Base-by-base conservation (phyloP, 2,888 invertebrate genomes). In the Malacosoma neustria region DNA sequence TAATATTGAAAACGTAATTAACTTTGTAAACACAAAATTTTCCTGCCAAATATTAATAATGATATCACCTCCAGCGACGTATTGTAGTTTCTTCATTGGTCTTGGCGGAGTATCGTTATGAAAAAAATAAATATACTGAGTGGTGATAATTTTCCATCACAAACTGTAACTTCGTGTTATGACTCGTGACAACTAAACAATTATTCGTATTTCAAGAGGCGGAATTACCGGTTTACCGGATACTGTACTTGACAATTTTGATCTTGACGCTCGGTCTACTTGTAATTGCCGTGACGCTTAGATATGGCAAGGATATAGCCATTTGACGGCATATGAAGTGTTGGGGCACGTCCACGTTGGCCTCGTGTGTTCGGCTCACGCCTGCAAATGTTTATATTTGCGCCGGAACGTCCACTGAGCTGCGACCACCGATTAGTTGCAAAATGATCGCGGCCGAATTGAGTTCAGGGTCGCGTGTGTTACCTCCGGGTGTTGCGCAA, bases 311-410 rank as follows among this genome's bases (percentile, higher is more conserved):
- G 54, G 57, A 60, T 57, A 50, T 50, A 54, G 53, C 53, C 51
- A 55, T 49, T 48, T 48, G 46, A 50, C 51, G 48, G 58, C 49
- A 32, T 62, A 59, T 57, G 58, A 56, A 67, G 61, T 63, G 63
- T 60, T 60, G 62, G 58, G 57, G 61, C 81, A 81, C 82, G 84
- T 80, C 62, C 74, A 54, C 54, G 35, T 42, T 71, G 81, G 66
- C 84, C 84, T 84, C 80, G 84, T 46, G 60, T 53, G 67, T 54
- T 66, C 71, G 75, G 60, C 67, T 57, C 56, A 58, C 72, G 81
- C 79, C 75, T 84, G 84, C 75, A 73, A 85, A 85, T 85, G 85
- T 84, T 85, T 84, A 85, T 81, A 85, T 85, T 84, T 84, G 71
- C 69, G 62, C 73, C 73, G 72, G 66, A 65, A 62, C 65, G 64